These are phyloP conservation scores for Apus apus DNA, from an alignment of 2,113 vertebrate species.

Conservation along the genomic window DNA sequence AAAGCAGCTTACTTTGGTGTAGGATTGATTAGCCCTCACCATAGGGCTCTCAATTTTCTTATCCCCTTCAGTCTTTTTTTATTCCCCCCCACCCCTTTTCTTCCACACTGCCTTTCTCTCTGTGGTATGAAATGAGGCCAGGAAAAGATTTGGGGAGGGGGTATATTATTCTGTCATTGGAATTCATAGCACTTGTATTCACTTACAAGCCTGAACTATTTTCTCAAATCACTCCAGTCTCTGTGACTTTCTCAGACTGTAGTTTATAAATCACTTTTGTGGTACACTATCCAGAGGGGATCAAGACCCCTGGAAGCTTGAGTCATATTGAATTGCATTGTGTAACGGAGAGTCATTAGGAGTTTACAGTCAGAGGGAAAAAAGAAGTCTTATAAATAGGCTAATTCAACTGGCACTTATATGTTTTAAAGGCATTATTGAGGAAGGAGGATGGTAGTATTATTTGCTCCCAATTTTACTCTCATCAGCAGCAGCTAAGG, in stretches of 20 bases:
- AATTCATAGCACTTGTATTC: slow-evolving; percentile 78
- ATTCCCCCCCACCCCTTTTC: neutral
- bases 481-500: slow-evolving; percentile 49
- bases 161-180: slow-evolving; percentile 69
- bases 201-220: slow-evolving; percentile 74
- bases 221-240: slow-evolving; percentile 72
- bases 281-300: slow-evolving; percentile 57
- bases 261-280: slow-evolving; percentile 78
- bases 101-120: slow-evolving; percentile 56
- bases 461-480: slow-evolving; percentile 64
- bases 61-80: slow-evolving; percentile 20
- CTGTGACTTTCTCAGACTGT: slow-evolving; percentile 68
- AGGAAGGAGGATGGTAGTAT: slow-evolving; percentile 45
- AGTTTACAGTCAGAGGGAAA: slow-evolving; percentile 72
- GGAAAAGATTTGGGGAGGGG: slow-evolving; percentile 58
- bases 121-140: slow-evolving; percentile 71
- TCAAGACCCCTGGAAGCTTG: slow-evolving; percentile 69
- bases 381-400: slow-evolving; percentile 72
- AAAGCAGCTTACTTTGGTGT: slow-evolving; percentile 63
- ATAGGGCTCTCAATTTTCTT: slow-evolving; percentile 7
- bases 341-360: slow-evolving; percentile 66
- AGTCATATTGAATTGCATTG: slow-evolving; percentile 73
- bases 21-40: slow-evolving; percentile 65
- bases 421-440: slow-evolving; percentile 62
- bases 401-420: slow-evolving; percentile 64